A percentile compares a stretch with the other conserved stretches of the same genome.
Evolutionary conservation across 2,888 invertebrate species (phyloP).

Genomic region (Ochropacha duplaris): DNA sequence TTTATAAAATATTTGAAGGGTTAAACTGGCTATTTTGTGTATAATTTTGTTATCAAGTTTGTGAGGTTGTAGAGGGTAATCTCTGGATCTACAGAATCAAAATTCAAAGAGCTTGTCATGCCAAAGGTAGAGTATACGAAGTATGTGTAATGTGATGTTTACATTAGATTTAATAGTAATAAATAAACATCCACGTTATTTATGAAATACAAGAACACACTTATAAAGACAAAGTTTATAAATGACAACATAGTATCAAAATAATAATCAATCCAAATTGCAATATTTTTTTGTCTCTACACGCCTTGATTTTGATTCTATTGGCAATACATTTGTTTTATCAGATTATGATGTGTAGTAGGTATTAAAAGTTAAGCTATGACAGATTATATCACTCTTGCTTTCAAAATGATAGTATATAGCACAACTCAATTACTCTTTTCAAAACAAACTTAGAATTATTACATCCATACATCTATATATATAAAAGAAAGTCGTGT

Average conservation of each 20-base stretch:
- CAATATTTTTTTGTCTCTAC: slow-evolving; percentile 29
- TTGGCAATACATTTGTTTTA: slow-evolving; percentile 32
- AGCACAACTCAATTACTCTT: neutral
- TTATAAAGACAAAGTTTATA: too few relatives aligned
- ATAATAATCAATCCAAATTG: slow-evolving; percentile 15
- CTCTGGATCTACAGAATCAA: too few relatives aligned
- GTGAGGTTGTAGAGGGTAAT: too few relatives aligned
- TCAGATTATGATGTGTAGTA: slow-evolving; percentile 28
- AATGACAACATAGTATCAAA: too few relatives aligned
- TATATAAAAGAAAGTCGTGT: too few relatives aligned
- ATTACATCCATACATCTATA: too few relatives aligned
- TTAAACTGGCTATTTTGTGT: too few relatives aligned
- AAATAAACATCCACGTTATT: neutral
- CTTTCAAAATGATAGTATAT: too few relatives aligned
- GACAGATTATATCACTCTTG: too few relatives aligned
- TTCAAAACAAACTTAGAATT: neutral
- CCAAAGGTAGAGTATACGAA: neutral
- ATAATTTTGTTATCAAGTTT: too few relatives aligned
- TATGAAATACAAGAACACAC: neutral
- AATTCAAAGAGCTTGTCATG: neutral
- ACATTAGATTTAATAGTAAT: neutral
- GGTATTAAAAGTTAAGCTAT: too few relatives aligned
- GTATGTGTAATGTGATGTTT: neutral
- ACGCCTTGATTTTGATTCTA: slow-evolving; percentile 33
- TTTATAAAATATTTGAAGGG: too few relatives aligned